Conservation (phyloP, 1,140 invertebrate species). For the Lordiphosa stackelbergi region DNA sequence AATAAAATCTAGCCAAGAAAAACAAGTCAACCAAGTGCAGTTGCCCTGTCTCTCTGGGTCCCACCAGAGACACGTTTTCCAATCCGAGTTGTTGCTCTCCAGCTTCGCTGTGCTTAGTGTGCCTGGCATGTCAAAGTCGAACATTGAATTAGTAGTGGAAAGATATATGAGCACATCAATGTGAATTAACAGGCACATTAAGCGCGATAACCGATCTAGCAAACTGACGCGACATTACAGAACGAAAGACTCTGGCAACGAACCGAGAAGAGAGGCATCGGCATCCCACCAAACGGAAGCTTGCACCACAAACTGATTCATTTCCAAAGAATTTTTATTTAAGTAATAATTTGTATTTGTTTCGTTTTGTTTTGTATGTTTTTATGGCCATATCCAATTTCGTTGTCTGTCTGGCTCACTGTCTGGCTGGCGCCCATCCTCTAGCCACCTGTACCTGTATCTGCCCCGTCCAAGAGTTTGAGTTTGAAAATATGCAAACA, state of each 20-base stretch:
- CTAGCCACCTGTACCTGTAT: background rate
- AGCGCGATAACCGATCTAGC: conserved; percentile 60
- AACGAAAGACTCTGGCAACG: conserved; percentile 66
- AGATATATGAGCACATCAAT: conserved; percentile 71
- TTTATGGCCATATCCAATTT: conserved; percentile 70
- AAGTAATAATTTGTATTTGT: conserved; percentile 51
- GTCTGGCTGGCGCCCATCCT: conserved; percentile 14
- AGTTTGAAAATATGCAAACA: conserved; percentile 65
- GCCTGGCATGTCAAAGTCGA: conserved; percentile 50
- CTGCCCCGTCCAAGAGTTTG: background rate
- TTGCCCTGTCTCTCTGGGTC: conserved; percentile 7
- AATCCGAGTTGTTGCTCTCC: no score
- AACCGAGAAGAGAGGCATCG: conserved; percentile 30
- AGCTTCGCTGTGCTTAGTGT: background rate
- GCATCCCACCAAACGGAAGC: conserved; percentile 34
- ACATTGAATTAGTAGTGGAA: conserved; percentile 59
- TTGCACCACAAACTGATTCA: conserved; percentile 41
- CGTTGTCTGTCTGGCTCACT: conserved; percentile 26
- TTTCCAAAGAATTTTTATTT: conserved; percentile 27
- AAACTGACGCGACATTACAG: conserved; percentile 3
- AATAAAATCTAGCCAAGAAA: background rate
- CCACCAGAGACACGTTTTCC: conserved; percentile 4
- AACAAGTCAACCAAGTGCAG: conserved; percentile 41
- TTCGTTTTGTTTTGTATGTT: conserved; percentile 2
- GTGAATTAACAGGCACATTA: conserved; percentile 72